Percentiles rank a stretch among this genome's conserved stretches.
These are phyloP conservation scores for Apis florea DNA, from an alignment of 1,140 invertebrate species.

Conservation along the genomic window DNA sequence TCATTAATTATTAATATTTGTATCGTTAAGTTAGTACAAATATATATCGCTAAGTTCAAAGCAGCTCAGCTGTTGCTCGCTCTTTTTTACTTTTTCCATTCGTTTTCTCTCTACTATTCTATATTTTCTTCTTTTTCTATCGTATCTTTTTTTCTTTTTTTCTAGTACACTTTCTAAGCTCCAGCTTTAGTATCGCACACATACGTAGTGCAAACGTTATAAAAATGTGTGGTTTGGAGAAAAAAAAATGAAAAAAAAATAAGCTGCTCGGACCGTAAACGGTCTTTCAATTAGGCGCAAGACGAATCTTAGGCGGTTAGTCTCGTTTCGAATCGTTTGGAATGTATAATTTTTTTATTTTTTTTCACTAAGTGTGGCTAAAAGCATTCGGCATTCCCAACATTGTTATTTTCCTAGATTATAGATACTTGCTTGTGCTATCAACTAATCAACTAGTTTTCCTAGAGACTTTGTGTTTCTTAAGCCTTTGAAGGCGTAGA, in stretches of 20 bases:
- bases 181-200: constrained; percentile 6
- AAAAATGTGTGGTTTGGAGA: background rate
- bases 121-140: background rate
- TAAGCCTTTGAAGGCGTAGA: constrained; percentile 24
- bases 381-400: constrained; percentile 78
- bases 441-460: constrained; percentile 56
- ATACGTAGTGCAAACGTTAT: constrained; percentile 34
- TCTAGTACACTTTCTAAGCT: background rate
- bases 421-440: constrained; percentile 63
- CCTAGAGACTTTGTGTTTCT: constrained; percentile 57
- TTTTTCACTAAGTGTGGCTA: constrained; percentile 66
- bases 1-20: background rate
- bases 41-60: background rate
- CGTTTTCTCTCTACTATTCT: background rate
- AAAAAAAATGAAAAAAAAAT: background rate
- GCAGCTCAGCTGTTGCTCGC: background rate
- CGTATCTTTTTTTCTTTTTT: background rate
- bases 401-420: constrained; percentile 64
- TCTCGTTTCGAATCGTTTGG: constrained; percentile 1
- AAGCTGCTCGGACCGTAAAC: background rate
- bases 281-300: constrained; percentile 9
- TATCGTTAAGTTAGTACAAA: background rate
- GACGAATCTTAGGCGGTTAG: constrained; percentile 9
- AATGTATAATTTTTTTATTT: constrained; percentile 6
- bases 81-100: too few relatives aligned